phyloP scores from a whole-genome alignment of 2,797 vertebrate species.

The Anabas testudineus region DNA sequence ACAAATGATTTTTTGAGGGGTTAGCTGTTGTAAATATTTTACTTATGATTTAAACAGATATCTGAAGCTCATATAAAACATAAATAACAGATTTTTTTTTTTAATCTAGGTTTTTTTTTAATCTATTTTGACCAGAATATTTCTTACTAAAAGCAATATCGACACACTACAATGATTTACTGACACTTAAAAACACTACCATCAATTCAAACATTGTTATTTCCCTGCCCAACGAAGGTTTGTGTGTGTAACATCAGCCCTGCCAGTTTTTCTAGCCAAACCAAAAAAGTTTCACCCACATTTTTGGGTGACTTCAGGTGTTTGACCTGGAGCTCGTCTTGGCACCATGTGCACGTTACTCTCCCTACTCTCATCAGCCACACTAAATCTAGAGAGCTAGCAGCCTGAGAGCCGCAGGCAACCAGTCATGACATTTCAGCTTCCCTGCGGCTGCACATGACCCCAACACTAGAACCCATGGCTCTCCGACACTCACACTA shows the following conservation, averaged over 20 bases:
- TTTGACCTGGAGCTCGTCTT: slow-evolving; percentile 32
- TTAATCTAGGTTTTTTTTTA: too few species aligned
- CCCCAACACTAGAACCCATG: slow-evolving; percentile 41
- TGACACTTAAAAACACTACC: background rate
- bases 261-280: background rate
- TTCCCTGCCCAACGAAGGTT: background rate
- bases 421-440: slow-evolving; percentile 72
- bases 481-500: background rate
- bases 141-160: background rate
- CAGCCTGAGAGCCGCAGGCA: slow-evolving; percentile 56
- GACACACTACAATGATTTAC: background rate
- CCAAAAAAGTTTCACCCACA: slow-evolving; percentile 5
- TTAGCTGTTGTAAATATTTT: too few species aligned
- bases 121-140: too few species aligned
- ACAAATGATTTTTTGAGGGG: too few species aligned
- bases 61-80: too few species aligned
- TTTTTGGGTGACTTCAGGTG: slow-evolving; percentile 16
- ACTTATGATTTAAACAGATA: too few species aligned
- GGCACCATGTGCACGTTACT: slow-evolving; percentile 13
- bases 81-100: too few species aligned
- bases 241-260: background rate
- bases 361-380: slow-evolving; percentile 60
- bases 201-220: background rate
- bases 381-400: slow-evolving; percentile 64
- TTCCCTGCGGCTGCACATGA: slow-evolving; percentile 66